Evolutionary conservation across 2,113 vertebrate species (phyloP).

Genomic region (Cygnus atratus): DNA sequence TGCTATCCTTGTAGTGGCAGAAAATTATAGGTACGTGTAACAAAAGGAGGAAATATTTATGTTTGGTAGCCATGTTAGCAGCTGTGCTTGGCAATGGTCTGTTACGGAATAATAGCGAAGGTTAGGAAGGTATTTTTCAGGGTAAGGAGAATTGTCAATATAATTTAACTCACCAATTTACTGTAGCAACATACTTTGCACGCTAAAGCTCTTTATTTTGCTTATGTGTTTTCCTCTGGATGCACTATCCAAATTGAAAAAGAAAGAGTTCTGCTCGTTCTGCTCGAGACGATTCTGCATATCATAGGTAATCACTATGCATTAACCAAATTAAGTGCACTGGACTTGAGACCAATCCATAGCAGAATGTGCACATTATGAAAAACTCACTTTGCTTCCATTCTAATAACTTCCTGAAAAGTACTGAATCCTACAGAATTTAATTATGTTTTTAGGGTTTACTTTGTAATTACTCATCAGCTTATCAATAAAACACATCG

Average conservation of each 20-base stretch:
- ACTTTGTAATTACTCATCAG: background rate
- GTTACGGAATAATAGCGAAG: conserved; percentile 35
- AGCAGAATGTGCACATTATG: conserved; percentile 43
- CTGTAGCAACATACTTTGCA: conserved; percentile 30
- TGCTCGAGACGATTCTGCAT: background rate
- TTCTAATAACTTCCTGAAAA: conserved; percentile 54
- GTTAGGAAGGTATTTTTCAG: conserved; percentile 68
- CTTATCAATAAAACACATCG: background rate
- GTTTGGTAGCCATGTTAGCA: conserved; percentile 60
- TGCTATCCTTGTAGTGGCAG: conserved; percentile 47
- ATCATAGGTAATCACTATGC: conserved; percentile 20
- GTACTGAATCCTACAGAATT: conserved; percentile 10
- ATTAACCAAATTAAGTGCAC: conserved; percentile 57
- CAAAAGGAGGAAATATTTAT: conserved; percentile 48
- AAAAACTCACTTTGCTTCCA: conserved; percentile 35
- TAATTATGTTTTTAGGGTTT: conserved; percentile 41
- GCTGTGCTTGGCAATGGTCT: conserved; percentile 17
- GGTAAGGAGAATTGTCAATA: conserved; percentile 49
- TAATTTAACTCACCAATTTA: conserved; percentile 60
- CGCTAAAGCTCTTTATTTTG: conserved; percentile 54
- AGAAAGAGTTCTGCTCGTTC: conserved; percentile 34
- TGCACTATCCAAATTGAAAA: conserved; percentile 35
- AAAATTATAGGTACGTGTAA: conserved; percentile 50
- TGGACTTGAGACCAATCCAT: background rate
- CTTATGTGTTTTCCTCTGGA: conserved; percentile 24